A percentile compares a stretch with the other conserved stretches of the same genome.
These are phyloP conservation scores for Lydus trimaculatus DNA, from an alignment of 2,888 invertebrate species.

Conservation along the genomic window DNA sequence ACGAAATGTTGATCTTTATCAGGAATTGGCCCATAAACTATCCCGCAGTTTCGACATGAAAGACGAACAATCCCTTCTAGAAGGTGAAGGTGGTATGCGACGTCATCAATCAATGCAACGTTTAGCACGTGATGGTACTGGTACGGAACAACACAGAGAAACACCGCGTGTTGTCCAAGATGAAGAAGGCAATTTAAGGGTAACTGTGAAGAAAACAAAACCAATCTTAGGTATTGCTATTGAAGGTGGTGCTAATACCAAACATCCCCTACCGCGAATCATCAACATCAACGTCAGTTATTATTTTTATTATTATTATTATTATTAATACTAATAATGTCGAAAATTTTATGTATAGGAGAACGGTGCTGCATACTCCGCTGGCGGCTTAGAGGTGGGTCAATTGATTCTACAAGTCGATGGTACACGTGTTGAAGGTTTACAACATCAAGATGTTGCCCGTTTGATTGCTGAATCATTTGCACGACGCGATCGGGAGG, in stretches of 20 bases:
- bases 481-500: constrained; percentile 84
- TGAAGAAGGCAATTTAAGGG: constrained; percentile 86
- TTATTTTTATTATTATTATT: constrained; percentile 4
- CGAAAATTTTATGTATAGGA: constrained; percentile 68
- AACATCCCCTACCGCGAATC: constrained; percentile 92
- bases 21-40: constrained; percentile 88
- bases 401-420: constrained; percentile 89
- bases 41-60: constrained; percentile 90
- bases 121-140: constrained; percentile 66
- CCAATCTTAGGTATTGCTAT: constrained; percentile 96
- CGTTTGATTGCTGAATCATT: constrained; percentile 92
- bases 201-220: constrained; percentile 91
- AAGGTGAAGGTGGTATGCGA: constrained; percentile 70
- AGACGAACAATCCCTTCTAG: constrained; percentile 78
- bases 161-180: constrained; percentile 78
- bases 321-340: constrained; percentile 14
- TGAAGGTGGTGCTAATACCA: constrained; percentile 96
- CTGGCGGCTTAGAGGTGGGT: constrained; percentile 92
- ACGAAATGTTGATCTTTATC: constrained; percentile 40
- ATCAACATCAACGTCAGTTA: constrained; percentile 92
- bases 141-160: constrained; percentile 58
- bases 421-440: constrained; percentile 79
- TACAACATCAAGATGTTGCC: constrained; percentile 91
- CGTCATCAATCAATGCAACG: constrained; percentile 82
- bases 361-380: constrained; percentile 92